Conservation (phyloP, 2,888 invertebrate species). For the Acleris holmiana region DNA sequence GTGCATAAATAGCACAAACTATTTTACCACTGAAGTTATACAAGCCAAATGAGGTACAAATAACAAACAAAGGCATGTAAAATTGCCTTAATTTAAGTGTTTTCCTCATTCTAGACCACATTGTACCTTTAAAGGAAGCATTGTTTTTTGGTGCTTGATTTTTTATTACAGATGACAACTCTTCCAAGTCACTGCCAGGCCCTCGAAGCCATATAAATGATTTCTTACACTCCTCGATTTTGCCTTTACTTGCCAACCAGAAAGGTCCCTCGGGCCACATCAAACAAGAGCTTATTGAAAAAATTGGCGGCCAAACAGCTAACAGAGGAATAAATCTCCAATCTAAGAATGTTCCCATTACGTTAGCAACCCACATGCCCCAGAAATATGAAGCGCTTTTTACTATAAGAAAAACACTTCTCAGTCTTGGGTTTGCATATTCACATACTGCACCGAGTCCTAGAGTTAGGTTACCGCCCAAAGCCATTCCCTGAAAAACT, state of each 20-base stretch:
- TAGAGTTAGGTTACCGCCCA: conserved; percentile 6
- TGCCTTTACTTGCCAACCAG: conserved; percentile 31
- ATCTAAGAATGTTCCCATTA: conserved; percentile 20
- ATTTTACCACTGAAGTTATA: conserved; percentile 21
- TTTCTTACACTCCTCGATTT: conserved; percentile 15
- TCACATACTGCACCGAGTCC: conserved; percentile 10
- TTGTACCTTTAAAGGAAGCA: not conserved
- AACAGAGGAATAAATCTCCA: conserved; percentile 27
- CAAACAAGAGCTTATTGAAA: conserved; percentile 3
- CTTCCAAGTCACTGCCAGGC: conserved; percentile 4
- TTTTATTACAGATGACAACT: conserved; percentile 6
- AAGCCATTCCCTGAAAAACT: conserved; percentile 10
- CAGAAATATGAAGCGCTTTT: conserved; percentile 24
- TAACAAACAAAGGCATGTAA: conserved; percentile 14
- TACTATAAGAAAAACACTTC: conserved; percentile 25
- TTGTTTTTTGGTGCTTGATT: not conserved
- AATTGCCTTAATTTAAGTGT: conserved; percentile 8
- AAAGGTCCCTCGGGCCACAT: conserved; percentile 28
- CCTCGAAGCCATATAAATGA: conserved; percentile 26
- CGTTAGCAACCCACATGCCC: conserved; percentile 28
- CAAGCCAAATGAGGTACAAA: not conserved
- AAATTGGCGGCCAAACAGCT: conserved; percentile 6
- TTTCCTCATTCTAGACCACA: not conserved
- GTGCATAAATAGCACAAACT: conserved; percentile 13
- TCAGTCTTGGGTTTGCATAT: conserved; percentile 21